Evolutionary conservation across 2,113 vertebrate species (phyloP), one percentile per base, ranked within the genome.

Genomic region (Riparia riparia): DNA sequence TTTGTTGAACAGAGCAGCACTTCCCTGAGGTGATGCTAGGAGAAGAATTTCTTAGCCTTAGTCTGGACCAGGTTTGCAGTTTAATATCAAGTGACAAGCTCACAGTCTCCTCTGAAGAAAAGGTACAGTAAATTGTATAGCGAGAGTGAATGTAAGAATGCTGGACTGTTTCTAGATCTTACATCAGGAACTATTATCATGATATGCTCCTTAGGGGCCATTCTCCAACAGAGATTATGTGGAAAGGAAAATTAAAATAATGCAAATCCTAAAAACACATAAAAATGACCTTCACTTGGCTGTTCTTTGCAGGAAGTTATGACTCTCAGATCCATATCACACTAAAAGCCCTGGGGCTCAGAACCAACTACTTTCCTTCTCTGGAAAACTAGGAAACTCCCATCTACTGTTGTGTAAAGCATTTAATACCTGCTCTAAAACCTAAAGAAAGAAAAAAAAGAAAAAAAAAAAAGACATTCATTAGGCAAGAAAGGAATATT

Each of bases 31-130:
- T 99, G 97, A 99, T 99, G 98, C 98, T 99, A 96, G 98, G 99
- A 68, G 99, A 99, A 98, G 99, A 99, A 98, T 99, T 99, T 97
- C 98, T 99, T 96, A 98, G 98, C 91, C 98, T 99, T 79, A 99
- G 98, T 93, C 98, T 99, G 98, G 99, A 99, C 98, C 99, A 99
- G 96, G 99, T 99, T 92, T 99, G 99, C 98, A 98, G 98, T 97
- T 98, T 99, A 94, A 99, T 99, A 97, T 98, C 99, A 93, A 99
- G 99, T 45, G 99, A 99, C 97, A 99, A 99, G 94, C 98, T 99
- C 94, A 99, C 99, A 0, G 99, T 99, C 83, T 98, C 99, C 93
- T 99, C 99, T 24, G 99, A 99, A 95, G 99, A 99, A 97, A 99
- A 99, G 99, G 99, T 99, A 98, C 90, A 89, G 83, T 97, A 87